These are phyloP conservation scores for Drosophila putrida DNA, from an alignment of 2,888 invertebrate species.

Conservation along the genomic window DNA sequence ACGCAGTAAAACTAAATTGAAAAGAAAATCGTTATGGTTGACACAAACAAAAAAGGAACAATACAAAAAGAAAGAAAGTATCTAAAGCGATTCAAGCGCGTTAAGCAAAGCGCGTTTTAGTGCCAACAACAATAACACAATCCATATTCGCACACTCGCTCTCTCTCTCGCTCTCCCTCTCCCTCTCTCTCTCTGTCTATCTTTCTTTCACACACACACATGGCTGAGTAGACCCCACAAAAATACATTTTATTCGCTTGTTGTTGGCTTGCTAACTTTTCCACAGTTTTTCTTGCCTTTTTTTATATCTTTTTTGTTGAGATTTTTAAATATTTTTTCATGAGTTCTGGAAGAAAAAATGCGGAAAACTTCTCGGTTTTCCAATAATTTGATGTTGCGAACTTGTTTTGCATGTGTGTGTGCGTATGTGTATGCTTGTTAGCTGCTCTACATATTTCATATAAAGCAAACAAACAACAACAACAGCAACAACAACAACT, in stretches of 20 bases:
- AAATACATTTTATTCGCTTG: constrained; percentile 72
- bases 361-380: constrained; percentile 73
- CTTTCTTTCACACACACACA: constrained; percentile 22
- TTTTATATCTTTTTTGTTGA: constrained; percentile 46
- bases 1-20: constrained; percentile 79
- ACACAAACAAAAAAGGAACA: constrained; percentile 50
- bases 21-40: constrained; percentile 80
- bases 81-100: constrained; percentile 70
- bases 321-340: constrained; percentile 76
- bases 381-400: constrained; percentile 80
- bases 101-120: constrained; percentile 78
- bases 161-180: constrained; percentile 1
- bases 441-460: constrained; percentile 82
- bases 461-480: constrained; percentile 61
- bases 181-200: constrained; percentile 4
- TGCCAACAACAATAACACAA: constrained; percentile 53
- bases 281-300: constrained; percentile 47
- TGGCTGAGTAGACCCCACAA: constrained; percentile 18
- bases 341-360: constrained; percentile 31
- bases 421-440: constrained; percentile 54
- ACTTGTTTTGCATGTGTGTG: constrained; percentile 71
- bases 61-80: constrained; percentile 36
- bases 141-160: constrained; percentile 33
- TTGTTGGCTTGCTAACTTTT: constrained; percentile 78
- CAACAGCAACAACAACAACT: constrained; percentile 24